These are phyloP conservation scores for Egretta garzetta DNA, from an alignment of 2,113 vertebrate species.

Conservation along the genomic window DNA sequence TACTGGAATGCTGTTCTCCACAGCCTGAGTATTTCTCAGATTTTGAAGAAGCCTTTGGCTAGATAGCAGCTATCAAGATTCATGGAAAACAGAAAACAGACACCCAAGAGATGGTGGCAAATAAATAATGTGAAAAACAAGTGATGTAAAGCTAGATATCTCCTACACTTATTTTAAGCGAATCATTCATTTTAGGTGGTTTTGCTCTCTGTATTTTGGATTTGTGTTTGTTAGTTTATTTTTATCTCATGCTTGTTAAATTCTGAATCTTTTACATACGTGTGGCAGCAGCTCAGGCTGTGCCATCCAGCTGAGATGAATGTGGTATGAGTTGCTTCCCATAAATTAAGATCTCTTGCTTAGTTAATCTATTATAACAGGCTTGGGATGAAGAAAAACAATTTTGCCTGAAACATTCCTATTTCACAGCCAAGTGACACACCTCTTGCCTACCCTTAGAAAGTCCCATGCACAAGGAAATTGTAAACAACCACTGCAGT, in stretches of 20 bases:
- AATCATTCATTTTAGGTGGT: not conserved
- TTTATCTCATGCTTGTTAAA: not conserved
- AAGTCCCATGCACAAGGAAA: not conserved
- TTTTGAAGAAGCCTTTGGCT: not conserved
- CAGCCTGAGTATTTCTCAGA: not conserved
- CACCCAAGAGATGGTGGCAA: not conserved
- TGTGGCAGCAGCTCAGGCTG: not conserved
- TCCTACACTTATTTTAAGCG: not conserved
- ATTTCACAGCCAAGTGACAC: not conserved
- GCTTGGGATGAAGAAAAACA: not conserved
- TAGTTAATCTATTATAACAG: conserved; percentile 29
- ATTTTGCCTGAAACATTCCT: not conserved
- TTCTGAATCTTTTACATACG: not conserved
- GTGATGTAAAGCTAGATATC: not conserved
- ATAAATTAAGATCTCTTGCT: not conserved
- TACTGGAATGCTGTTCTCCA: not conserved
- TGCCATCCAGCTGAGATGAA: conserved; percentile 3
- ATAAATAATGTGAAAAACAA: not conserved
- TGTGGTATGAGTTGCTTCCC: not conserved
- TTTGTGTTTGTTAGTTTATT: not conserved
- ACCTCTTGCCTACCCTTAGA: not conserved
- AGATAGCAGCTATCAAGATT: not conserved
- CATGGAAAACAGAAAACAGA: not conserved
- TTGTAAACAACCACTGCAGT: not conserved
- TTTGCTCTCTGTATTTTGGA: not conserved